phyloP scores from a whole-genome alignment of 2,113 vertebrate species.

The Poeciliopsis retropinna region DNA sequence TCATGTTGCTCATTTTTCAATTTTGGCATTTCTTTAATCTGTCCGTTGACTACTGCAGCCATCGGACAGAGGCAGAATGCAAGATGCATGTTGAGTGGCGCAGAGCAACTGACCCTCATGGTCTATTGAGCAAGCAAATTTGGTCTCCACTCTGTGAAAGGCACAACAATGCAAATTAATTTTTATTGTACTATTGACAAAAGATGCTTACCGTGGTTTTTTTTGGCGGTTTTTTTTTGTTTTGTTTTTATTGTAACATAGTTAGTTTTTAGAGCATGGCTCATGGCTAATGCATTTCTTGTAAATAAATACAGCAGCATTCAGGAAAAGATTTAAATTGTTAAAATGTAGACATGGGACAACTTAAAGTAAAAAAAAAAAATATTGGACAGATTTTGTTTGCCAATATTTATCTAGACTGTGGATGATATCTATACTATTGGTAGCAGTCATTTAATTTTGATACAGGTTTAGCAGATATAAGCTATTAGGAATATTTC shows the following conservation, averaged over 20 bases:
- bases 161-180: not conserved
- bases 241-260: not conserved
- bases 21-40: not conserved
- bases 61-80: not conserved
- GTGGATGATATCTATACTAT: too few relatives aligned
- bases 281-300: not conserved
- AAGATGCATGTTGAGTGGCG: conserved; percentile 10
- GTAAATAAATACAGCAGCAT: not conserved
- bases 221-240: not conserved
- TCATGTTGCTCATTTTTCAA: not conserved
- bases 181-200: not conserved
- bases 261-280: not conserved
- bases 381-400: not conserved
- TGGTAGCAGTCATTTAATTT: not conserved
- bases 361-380: not conserved
- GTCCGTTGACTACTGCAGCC: not conserved
- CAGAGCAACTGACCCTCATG: conserved; percentile 12
- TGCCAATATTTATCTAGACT: too few relatives aligned
- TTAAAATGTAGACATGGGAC: not conserved
- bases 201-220: not conserved
- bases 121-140: not conserved
- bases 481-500: too few relatives aligned
- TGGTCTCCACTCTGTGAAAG: not conserved
- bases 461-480: too few relatives aligned
- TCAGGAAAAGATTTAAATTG: not conserved